Evolutionary conservation across 2,888 invertebrate species (phyloP).

Genomic region (Latheticus oryzae): DNA sequence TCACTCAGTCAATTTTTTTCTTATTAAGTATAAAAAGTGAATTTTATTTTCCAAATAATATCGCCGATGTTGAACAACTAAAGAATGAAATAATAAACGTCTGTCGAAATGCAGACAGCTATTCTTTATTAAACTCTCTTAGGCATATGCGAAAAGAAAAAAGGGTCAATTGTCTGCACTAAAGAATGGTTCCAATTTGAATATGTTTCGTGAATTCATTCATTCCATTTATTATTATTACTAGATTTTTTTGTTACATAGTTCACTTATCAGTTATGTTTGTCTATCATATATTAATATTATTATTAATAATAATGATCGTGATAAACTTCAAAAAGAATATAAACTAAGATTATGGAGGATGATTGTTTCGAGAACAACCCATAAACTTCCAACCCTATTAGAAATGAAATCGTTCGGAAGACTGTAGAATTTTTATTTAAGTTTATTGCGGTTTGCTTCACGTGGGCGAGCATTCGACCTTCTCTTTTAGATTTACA

Average conservation of each 20-base stretch:
- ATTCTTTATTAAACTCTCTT: constrained; percentile 30
- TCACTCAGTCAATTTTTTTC: neutral
- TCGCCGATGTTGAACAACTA: constrained; percentile 15
- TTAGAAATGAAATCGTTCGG: constrained; percentile 22
- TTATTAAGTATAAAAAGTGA: constrained; percentile 16
- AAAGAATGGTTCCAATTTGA: constrained; percentile 20
- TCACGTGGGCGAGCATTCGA: constrained; percentile 10
- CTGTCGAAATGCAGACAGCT: constrained; percentile 23
- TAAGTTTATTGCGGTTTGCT: constrained; percentile 16
- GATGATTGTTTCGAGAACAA: neutral
- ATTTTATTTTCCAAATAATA: constrained; percentile 30
- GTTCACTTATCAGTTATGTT: no score
- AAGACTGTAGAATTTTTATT: constrained; percentile 18
- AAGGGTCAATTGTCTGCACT: constrained; percentile 18
- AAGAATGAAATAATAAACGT: constrained; percentile 26
- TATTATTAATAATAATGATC: no score
- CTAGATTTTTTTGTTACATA: constrained; percentile 4
- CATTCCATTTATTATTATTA: constrained; percentile 14
- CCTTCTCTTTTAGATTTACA: constrained; percentile 18
- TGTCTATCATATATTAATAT: no score
- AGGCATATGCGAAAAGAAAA: constrained; percentile 1
- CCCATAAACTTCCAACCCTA: constrained; percentile 13
- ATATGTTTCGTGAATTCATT: constrained; percentile 12
- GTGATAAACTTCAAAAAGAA: neutral
- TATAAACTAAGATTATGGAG: neutral